Evolutionary conservation across 2,888 invertebrate genomes (phyloP), one percentile per base, ranked within the genome.

Genomic region (Digitonthophagus gazella): DNA sequence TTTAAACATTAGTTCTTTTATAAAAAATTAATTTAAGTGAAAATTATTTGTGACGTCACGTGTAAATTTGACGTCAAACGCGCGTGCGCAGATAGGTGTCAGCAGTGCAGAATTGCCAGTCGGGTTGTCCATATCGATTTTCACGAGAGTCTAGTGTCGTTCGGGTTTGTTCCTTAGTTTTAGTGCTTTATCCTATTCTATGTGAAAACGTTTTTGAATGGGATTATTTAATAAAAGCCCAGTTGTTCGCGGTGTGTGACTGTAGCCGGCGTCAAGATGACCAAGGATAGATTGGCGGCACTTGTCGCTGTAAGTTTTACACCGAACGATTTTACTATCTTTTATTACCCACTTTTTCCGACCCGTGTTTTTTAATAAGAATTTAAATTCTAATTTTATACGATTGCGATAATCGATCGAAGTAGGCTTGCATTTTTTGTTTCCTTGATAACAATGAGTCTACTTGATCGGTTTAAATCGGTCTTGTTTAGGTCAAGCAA

Each of bases 251-350:
- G 86, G 87, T 87, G 88, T 87, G 89, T 89, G 88, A 88, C 86
- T 85, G 77, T 76, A 76, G 79, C 83, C 84, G 84, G 83, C 80
- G 85, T 84, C 85, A 89, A 82, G 85, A 96, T 95, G 95, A 95
- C 95, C 87, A 96, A 96, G 91, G 96, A 96, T 90, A 95, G 95
- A 91, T 91, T 96, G 90, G 95, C 95, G 88, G 96, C 95, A 85
- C 90, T 96, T 81, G 94, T 94, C 88, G 95, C 95, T 90, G 94
- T 93, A 87, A 90, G 92, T 75, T 74, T 70, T 73, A n/a, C n/a
- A n/a, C n/a, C n/a, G n/a, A n/a, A n/a, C n/a, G n/a, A n/a, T n/a
- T n/a, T n/a, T 72, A 68, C 72, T 72, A n/a, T n/a, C n/a, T n/a
- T n/a, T n/a, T n/a, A n/a, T n/a, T n/a, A n/a, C n/a, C n/a, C n/a